Conservation (phyloP, 1,140 invertebrate genomes). For the Pinna nobilis region DNA sequence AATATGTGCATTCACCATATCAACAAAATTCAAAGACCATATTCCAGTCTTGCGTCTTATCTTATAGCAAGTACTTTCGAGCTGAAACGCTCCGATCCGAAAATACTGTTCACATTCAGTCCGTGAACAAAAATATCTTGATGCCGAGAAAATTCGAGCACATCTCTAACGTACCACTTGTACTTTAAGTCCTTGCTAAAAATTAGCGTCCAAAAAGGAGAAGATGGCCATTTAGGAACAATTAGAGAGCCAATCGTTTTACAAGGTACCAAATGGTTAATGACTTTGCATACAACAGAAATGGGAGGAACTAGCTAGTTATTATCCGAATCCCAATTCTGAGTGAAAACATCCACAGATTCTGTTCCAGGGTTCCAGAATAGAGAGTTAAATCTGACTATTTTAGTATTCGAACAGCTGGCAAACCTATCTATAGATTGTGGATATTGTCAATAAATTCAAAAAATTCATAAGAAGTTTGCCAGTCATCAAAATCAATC, state of each 20-base stretch:
- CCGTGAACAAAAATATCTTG: background rate
- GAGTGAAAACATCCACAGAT: constrained; percentile 5
- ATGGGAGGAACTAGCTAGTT: constrained; percentile 22
- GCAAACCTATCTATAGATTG: constrained; percentile 19
- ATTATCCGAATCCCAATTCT: constrained; percentile 3
- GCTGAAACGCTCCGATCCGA: constrained; percentile 16
- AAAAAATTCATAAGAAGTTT: constrained; percentile 1
- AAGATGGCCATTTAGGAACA: constrained; percentile 26
- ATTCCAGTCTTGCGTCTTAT: background rate
- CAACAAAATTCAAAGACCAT: background rate
- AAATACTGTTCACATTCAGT: constrained; percentile 10
- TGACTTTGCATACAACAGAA: background rate
- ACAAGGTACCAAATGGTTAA: constrained; percentile 15
- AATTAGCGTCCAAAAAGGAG: constrained; percentile 25
- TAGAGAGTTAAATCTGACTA: too few relatives aligned
- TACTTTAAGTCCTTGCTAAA: constrained; percentile 1
- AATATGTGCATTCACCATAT: background rate
- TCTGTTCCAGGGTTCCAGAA: constrained; percentile 16
- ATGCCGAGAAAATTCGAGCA: background rate
- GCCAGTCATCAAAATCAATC: constrained; percentile 26
- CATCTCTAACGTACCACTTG: background rate
- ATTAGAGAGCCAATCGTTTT: constrained; percentile 24
- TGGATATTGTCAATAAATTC: constrained; percentile 8
- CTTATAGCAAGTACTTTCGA: constrained; percentile 7
- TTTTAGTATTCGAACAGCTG: background rate